Conservation (phyloP, 2,888 invertebrate genomes). For the Lymantria dispar region DNA sequence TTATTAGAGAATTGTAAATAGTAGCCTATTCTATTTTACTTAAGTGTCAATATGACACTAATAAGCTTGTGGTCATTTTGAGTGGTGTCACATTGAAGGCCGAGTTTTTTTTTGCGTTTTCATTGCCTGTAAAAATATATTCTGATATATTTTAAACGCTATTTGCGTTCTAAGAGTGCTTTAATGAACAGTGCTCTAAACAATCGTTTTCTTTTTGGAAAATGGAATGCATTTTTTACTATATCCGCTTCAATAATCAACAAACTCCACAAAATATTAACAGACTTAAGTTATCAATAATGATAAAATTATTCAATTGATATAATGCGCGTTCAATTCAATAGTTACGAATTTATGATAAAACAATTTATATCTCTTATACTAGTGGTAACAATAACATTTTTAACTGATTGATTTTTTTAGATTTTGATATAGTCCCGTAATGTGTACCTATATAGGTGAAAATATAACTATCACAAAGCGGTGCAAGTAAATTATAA, state of each 20-base stretch:
- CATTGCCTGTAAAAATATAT: constrained; percentile 67
- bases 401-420: constrained; percentile 55
- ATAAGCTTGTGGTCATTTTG: constrained; percentile 4
- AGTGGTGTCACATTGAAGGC: constrained; percentile 37
- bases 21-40: constrained; percentile 38
- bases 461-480: constrained; percentile 1
- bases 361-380: constrained; percentile 73
- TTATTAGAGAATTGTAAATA: constrained; percentile 60
- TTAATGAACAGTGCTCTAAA: constrained; percentile 70
- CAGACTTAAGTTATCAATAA: constrained; percentile 47
- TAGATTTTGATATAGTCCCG: constrained; percentile 44
- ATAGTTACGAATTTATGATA: constrained; percentile 44
- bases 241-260: constrained; percentile 65
- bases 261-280: constrained; percentile 60
- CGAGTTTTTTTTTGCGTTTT: constrained; percentile 40
- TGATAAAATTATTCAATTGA: constrained; percentile 49
- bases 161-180: constrained; percentile 64
- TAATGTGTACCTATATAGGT: constrained; percentile 28
- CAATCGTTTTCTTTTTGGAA: constrained; percentile 53
- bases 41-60: constrained; percentile 24
- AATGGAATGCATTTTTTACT: constrained; percentile 79
- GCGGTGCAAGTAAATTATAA: constrained; percentile 4
- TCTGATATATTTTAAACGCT: constrained; percentile 40
- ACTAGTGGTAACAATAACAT: constrained; percentile 81
- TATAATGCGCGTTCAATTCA: constrained; percentile 47